Percentiles rank a stretch among this genome's conserved stretches.
Conservation (phyloP, 2,113 vertebrate species). For the Chaetops frenatus region DNA sequence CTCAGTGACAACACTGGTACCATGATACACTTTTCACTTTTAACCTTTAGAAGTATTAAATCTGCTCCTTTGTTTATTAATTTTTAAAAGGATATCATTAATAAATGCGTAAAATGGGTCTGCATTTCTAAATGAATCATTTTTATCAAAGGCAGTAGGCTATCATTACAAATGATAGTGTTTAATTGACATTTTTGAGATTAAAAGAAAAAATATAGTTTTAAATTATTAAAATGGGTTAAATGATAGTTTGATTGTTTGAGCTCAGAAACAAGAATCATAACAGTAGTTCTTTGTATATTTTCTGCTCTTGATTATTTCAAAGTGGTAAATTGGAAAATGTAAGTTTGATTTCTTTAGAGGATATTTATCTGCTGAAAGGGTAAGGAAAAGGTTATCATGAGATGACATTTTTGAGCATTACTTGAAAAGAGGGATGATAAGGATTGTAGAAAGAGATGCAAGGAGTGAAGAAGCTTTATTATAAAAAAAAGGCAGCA, state of each 20-base stretch:
- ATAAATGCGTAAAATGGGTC: not conserved
- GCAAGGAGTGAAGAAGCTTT: not conserved
- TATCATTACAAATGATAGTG: not conserved
- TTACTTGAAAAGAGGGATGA: not conserved
- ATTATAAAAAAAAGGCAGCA: not conserved
- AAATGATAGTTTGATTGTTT: slow-evolving; percentile 7
- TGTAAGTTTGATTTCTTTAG: not conserved
- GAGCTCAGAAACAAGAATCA: not conserved
- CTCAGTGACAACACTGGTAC: not conserved
- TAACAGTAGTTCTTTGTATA: not conserved
- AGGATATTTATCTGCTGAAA: slow-evolving; percentile 29
- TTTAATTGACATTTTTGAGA: slow-evolving; percentile 34
- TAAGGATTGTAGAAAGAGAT: not conserved
- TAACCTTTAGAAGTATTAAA: not conserved
- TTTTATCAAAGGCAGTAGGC: not conserved
- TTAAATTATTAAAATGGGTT: slow-evolving; percentile 13
- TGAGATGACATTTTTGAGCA: slow-evolving; percentile 47
- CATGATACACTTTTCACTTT: not conserved
- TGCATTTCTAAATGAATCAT: not conserved
- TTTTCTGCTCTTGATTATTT: not conserved
- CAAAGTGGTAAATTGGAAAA: slow-evolving; percentile 26
- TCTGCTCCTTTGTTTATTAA: not conserved
- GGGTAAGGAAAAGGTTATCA: slow-evolving; percentile 37
- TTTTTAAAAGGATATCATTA: not conserved
- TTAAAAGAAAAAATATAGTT: slow-evolving; percentile 17